phyloP scores from a whole-genome alignment of 2,888 invertebrate species.

The Tanypteryx hageni region DNA sequence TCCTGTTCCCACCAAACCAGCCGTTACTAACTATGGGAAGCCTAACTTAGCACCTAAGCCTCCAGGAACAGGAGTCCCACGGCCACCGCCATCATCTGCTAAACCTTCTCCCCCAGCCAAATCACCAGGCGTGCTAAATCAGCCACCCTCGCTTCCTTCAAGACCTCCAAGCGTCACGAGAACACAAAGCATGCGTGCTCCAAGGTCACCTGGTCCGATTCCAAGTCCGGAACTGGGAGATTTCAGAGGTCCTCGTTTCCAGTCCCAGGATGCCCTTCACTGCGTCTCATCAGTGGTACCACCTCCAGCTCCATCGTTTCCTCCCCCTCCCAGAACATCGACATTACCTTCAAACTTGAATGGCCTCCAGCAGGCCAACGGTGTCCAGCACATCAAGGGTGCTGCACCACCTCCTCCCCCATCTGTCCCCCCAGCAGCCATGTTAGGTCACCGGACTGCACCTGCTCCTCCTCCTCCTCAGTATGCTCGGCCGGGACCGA shows the following conservation, averaged over 20 bases:
- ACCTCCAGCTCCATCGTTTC: conserved; percentile 68
- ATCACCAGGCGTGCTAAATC: conserved; percentile 68
- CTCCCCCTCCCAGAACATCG: conserved; percentile 70
- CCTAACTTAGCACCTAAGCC: conserved; percentile 91
- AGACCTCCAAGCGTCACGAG: conserved; percentile 79
- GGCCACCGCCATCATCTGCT: conserved; percentile 70
- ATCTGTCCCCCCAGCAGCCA: conserved; percentile 71
- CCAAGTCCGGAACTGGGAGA: conserved; percentile 66
- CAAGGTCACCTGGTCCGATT: conserved; percentile 79
- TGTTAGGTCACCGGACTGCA: conserved; percentile 72
- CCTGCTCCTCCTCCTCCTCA: conserved; percentile 75
- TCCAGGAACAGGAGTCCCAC: conserved; percentile 78
- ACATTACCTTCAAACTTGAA: conserved; percentile 72
- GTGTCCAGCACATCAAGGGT: conserved; percentile 51
- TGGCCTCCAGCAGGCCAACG: conserved; percentile 66
- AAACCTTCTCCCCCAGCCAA: conserved; percentile 84
- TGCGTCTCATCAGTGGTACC: conserved; percentile 66
- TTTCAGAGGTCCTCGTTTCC: conserved; percentile 70
- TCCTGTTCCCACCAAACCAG: conserved; percentile 59
- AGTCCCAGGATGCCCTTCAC: conserved; percentile 77
- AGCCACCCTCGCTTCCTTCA: conserved; percentile 68
- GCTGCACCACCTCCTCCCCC: conserved; percentile 70
- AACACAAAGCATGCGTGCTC: conserved; percentile 90
- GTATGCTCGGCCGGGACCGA: conserved; percentile 76
- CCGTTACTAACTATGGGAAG: conserved; percentile 83